A percentile compares a stretch with the other conserved stretches of the same genome.
Evolutionary conservation across 1,140 invertebrate species (phyloP).

Genomic region (Delia radicum): DNA sequence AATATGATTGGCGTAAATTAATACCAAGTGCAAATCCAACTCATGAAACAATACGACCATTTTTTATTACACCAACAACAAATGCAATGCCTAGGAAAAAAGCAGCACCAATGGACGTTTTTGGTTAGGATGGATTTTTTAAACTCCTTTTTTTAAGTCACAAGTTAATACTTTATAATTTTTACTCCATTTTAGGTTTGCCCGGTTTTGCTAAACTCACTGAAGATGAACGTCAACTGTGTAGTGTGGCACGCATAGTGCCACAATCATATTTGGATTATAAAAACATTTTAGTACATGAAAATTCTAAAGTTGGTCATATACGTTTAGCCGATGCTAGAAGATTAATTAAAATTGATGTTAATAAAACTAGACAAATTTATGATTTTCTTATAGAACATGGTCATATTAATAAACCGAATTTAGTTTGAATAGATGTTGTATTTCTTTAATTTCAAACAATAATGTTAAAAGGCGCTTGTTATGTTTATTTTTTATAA

Average conservation of each 20-base stretch:
- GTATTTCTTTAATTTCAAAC: background rate
- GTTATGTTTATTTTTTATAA: background rate
- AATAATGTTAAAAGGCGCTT: conserved; percentile 14
- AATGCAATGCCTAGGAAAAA: conserved; percentile 36
- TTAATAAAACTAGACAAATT: conserved; percentile 89
- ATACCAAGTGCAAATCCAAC: conserved; percentile 27
- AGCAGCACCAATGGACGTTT: conserved; percentile 65
- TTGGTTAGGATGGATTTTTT: conserved; percentile 31
- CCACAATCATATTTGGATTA: conserved; percentile 79
- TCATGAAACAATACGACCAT: background rate
- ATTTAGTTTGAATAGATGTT: conserved; percentile 32
- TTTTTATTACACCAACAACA: conserved; percentile 14
- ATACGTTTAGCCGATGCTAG: conserved; percentile 78
- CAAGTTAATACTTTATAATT: background rate
- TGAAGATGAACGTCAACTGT: conserved; percentile 72
- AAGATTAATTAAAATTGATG: conserved; percentile 84
- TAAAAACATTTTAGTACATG: conserved; percentile 70
- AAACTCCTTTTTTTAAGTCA: background rate
- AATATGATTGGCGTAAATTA: conserved; percentile 56
- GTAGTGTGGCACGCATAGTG: conserved; percentile 70
- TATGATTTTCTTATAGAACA: conserved; percentile 78
- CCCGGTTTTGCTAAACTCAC: conserved; percentile 78
- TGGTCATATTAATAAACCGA: conserved; percentile 67
- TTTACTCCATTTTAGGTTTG: conserved; percentile 62
- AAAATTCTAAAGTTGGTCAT: conserved; percentile 72